Base-by-base conservation (phyloP, 2,797 vertebrate species). In the Channallabes apus region DNA sequence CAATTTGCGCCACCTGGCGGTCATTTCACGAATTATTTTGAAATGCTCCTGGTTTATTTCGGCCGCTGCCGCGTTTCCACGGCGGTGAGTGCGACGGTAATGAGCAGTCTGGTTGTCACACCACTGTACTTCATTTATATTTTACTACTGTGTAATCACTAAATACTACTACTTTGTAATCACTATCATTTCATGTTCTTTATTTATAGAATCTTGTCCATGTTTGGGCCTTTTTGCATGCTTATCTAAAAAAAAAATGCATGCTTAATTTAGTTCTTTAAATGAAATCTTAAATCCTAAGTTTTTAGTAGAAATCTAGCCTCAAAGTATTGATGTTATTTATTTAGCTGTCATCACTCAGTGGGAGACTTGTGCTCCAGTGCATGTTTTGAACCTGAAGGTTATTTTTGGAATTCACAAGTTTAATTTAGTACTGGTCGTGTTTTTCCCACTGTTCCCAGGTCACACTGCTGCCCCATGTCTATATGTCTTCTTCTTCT, bases 381-480 rank as follows among this genome's bases (percentile, higher is more conserved):
- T 67, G 69, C 51, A 80, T 83, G 3, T 69, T 22, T 62, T 82
- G 35, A 65, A 83, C 4, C 8, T 6, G 29, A 59, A 46, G 4
- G 72, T 78, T 68, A 17, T 78, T 14, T 71, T 27, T 61, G 35
- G 29, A 56, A 56, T 5, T 24, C 3, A 20, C 22, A 51, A 51
- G 11, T 14, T n/a, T n/a, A n/a, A n/a, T n/a, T n/a, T n/a, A n/a
- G n/a, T n/a, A n/a, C n/a, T n/a, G n/a, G n/a, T n/a, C n/a, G n/a
- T n/a, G n/a, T n/a, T n/a, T n/a, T n/a, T n/a, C 58, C 41, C 27
- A 75, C 6, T 82, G 35, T 71, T 32, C 22, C n/a, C 56, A 82
- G 4, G 68, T 54, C 1, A 61, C 29, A 61, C 41, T 65, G 8
- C 0, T 65, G 29, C 35, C 8, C 29, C 58, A n/a, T n/a, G n/a